Percentiles rank a stretch among this genome's conserved stretches.
Conservation (phyloP, 2,888 invertebrate species). For the Cephus nigrinus region DNA sequence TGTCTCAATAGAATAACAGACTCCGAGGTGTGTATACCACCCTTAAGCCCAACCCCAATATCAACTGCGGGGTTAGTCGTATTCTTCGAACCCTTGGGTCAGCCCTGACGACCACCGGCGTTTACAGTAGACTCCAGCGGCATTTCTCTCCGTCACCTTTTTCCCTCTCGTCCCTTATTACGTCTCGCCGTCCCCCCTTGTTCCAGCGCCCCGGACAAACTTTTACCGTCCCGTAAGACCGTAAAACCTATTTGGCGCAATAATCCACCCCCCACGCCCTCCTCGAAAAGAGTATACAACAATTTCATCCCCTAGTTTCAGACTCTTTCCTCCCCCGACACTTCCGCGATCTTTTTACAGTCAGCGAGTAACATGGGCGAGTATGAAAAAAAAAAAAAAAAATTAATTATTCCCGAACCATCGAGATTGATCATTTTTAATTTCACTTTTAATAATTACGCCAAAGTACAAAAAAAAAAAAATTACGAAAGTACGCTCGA, state of each 20-base stretch:
- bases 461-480: too few species aligned
- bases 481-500: too few species aligned
- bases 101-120: conserved; percentile 7
- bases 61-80: conserved; percentile 10
- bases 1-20: conserved; percentile 9
- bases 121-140: conserved; percentile 4
- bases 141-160: conserved; percentile 3
- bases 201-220: conserved; percentile 5
- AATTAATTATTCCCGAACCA: too few species aligned
- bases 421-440: too few species aligned
- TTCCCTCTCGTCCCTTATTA: background rate
- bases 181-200: background rate
- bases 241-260: background rate
- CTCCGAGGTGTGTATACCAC: background rate
- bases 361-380: too few species aligned
- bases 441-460: too few species aligned
- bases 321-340: too few species aligned
- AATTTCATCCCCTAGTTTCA: too few species aligned
- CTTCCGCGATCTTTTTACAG: too few species aligned
- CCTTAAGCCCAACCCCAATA: conserved; percentile 1
- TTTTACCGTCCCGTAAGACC: conserved; percentile 6
- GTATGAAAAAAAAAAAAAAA: too few species aligned
- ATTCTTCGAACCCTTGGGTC: conserved; percentile 19
- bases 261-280: background rate
- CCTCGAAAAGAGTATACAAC: too few species aligned